Evolutionary conservation across 2,113 vertebrate species (phyloP), one percentile per base, ranked within the genome.

Genomic region (Passer montanus): DNA sequence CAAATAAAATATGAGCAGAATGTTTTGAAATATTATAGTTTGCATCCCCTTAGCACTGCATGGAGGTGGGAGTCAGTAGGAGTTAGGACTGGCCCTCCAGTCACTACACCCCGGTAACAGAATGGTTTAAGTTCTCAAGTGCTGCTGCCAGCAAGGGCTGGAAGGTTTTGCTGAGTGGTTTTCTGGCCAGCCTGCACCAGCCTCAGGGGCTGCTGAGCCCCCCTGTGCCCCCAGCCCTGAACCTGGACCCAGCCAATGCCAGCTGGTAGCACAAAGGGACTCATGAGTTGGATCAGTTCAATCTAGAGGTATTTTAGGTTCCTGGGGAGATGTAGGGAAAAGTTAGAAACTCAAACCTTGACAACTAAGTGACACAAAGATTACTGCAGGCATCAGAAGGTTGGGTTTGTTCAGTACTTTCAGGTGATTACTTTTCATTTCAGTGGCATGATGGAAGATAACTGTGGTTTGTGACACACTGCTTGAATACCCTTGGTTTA

Each of bases 401-500:
- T 39, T 80, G 79, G 72, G 76, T 89, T 94, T 90, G 84, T 68
- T 63, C 76, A 69, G 84, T 87, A 30, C 73, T 47, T 83, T 70
- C 81, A 87, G 80, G 46, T 52, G 44, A 35, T 88, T 86, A 68
- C 62, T 89, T 91, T 76, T 86, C 58, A 92, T 95, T 93, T 91
- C 79, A 59, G 33, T 92, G 67, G 74, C 46, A 6, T 76, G 93
- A 94, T 77, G 79, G 72, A 81, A 94, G 92, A 80, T 85, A 83
- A 89, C 92, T 43, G 77, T 81, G 87, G 88, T 68, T 93, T 33
- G 6, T 96, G 84, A 90, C 58, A 81, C 68, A 3, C 84, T 93
- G 87, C 79, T 76, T 93, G 91, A 76, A 78, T 77, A 53, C 33
- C 63, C 88, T 35, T 74, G 62, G 70, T 89, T 70, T 86, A 67